Conservation (phyloP, 2,888 invertebrate species). For the Dolichopus griseipennis region DNA sequence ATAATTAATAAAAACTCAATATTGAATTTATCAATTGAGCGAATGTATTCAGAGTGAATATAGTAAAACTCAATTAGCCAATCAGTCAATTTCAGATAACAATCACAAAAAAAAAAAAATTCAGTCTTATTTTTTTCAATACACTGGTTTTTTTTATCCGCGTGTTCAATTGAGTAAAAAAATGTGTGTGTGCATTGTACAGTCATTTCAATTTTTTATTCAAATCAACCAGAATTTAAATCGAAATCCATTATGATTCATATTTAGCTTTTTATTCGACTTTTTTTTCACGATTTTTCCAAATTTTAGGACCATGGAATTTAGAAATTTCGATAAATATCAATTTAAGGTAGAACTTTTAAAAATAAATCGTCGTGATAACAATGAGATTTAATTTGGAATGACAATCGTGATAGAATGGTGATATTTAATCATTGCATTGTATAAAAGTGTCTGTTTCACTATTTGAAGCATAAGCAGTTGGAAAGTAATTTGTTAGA, state of each 20-base stretch:
- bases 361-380: too few species aligned
- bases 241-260: not conserved
- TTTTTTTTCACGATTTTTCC: not conserved
- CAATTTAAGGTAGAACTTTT: too few species aligned
- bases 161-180: not conserved
- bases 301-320: too few species aligned
- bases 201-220: not conserved
- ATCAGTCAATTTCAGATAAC: not conserved
- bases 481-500: too few species aligned
- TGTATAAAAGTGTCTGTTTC: too few species aligned
- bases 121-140: not conserved
- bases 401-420: too few species aligned
- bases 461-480: too few species aligned
- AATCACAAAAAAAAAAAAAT: not conserved
- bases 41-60: not conserved
- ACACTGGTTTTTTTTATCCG: not conserved
- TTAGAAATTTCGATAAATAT: too few species aligned
- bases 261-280: not conserved
- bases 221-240: not conserved
- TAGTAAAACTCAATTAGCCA: slow-evolving; percentile 3
- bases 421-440: too few species aligned
- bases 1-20: slow-evolving; percentile 3
- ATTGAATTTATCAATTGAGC: not conserved
- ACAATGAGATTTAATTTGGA: too few species aligned
- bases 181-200: not conserved